Base-by-base conservation (phyloP, 1,140 invertebrate species). In the Lasioglossum albipes region DNA sequence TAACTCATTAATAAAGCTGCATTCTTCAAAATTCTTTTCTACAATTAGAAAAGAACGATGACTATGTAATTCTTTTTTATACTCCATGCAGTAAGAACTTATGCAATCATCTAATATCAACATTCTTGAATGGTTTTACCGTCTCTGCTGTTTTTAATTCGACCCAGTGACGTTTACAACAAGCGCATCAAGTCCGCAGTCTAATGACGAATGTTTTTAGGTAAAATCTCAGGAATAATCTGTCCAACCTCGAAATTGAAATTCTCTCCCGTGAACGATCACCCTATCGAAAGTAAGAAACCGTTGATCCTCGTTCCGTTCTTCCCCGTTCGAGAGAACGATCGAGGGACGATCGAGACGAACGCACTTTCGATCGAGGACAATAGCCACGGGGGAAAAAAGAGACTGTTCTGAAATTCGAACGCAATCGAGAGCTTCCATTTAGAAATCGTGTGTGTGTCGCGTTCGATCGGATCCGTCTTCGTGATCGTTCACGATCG, bases 401-500 rank as follows among this genome's bases (percentile, higher is more conserved):
- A 18, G 62, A 67, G 62, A 72, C 54, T 59, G 59, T 67, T 72
- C 52, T 41, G 18, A 52, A 42, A n/a, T 27, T 71, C 75, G 52
- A 82, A 57, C 22, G 80, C 68, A 68, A 52, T 67, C 68, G 61
- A 82, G 80, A 82, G 80, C 80, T 82, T 82, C 80, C 80, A n/a
- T 59, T 64, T 71, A 77, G 54, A 75, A 67, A 68, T 68, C 71
- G 64, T 66, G 64, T 66, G 76, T 65, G 27, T 22, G 10, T n/a
- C 31, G 45, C 45, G 66, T 64, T 71, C 68, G 7, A 20, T 18
- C 54, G 49, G 20, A 31, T 59, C 41, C 71, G 62, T 54, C n/a
- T 41, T 27, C 52, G 27, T 49, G 41, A 52, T 80, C 71, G 64
- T 80, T 75, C 79, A 31, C 73, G 64, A 59, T 65, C 70, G 69